Evolutionary conservation across 2,888 invertebrate species (phyloP), one percentile per base, ranked within the genome.

Genomic region (Chrysolina haemoptera): DNA sequence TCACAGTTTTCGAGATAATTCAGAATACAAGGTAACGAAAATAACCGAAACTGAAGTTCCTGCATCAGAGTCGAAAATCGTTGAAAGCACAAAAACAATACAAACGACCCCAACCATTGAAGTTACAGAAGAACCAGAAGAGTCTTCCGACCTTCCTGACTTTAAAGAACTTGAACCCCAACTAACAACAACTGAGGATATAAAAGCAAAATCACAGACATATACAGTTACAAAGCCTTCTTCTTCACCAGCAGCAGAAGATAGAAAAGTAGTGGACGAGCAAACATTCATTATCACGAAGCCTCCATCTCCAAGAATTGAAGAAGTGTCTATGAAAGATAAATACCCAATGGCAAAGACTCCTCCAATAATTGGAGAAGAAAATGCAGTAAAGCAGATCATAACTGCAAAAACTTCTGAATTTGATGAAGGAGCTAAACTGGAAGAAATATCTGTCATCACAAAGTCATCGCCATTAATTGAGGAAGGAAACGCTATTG

Each of bases 161-260:
- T 35, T 18, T 11, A 16, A 22, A 20, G n/a, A 62, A 35, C 20
- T 16, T 35, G 27, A 53, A 63, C 46, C 55, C 43, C 65, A n/a
- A 22, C 22, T 16, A 22, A 46, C 84, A 22, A 46, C 84, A 72
- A 64, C 62, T 14, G 72, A 78, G 68, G 77, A 75, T 59, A 82
- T 59, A 70, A 77, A 67, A 68, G 70, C 68, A 73, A 71, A 78
- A 76, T 71, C 67, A 18, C 59, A 71, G 59, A 62, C 55, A 48
- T 70, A 69, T 71, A 46, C 18, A 1, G 20, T 64, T 18, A 35
- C 48, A 11, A 20, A 27, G 22, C n/a, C 35, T 20, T 20, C 53
- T 63, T 16, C 55, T 68, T 35, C 35, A 35, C 35, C 35, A 6
- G 35, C 35, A 8, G 35, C 4, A 0, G 35, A 35, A 35, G 35